Percentiles rank a stretch among this genome's conserved stretches.
These are phyloP conservation scores for Hemicentrotus pulcherrimus DNA, from an alignment of 35 echinoderm and acorn worm species.

Conservation along the genomic window DNA sequence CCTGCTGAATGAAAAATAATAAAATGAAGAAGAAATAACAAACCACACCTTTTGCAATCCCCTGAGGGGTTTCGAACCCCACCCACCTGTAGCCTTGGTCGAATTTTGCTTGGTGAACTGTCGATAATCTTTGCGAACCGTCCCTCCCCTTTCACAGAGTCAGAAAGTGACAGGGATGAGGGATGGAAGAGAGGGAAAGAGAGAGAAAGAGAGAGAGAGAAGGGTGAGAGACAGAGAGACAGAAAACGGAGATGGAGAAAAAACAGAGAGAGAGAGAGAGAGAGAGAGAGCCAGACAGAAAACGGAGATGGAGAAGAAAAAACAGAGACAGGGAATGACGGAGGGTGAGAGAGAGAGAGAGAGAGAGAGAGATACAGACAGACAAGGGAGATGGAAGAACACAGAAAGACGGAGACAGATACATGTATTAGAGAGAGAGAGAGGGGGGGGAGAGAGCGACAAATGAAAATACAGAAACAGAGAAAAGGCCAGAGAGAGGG, in stretches of 20 bases:
- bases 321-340: no score
- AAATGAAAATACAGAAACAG: no score
- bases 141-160: neutral
- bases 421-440: no score
- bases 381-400: no score
- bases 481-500: no score
- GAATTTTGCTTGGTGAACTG: neutral
- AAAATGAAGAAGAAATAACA: conserved; percentile 14
- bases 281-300: no score
- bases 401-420: no score
- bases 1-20: neutral
- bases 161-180: neutral
- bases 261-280: neutral
- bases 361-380: no score
- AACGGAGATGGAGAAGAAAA: no score
- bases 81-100: neutral
- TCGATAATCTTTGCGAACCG: neutral
- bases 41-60: neutral
- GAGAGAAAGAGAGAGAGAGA: neutral
- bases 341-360: no score
- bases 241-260: neutral
- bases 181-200: neutral
- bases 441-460: no score
- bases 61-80: neutral
- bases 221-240: neutral